Conservation (phyloP, 53 echinoderm and acorn worm species). For the Actinopyga echinites region DNA sequence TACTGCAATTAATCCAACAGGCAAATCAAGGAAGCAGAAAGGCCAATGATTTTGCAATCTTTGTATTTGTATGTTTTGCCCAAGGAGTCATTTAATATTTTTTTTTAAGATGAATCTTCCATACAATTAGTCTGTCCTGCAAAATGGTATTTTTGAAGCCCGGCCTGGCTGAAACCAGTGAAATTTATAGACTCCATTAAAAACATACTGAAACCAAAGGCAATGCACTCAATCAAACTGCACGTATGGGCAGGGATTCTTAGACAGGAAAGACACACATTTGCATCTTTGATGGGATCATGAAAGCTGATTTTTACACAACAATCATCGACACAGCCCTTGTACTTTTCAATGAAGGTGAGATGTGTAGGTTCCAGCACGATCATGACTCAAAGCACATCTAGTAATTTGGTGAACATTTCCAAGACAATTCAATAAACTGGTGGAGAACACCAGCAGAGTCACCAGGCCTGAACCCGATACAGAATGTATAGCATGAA, state of each 20-base stretch:
- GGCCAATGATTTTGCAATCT: no score
- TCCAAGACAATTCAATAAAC: conserved; percentile 4
- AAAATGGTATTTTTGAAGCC: conserved; percentile 36
- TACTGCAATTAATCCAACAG: no score
- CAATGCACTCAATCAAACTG: conserved; percentile 44
- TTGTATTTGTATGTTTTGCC: no score
- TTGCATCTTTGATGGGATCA: conserved; percentile 48
- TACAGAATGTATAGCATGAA: conserved; percentile 58
- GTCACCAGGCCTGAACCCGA: conserved; percentile 57
- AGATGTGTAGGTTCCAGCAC: conserved; percentile 45
- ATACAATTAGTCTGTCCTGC: conserved; percentile 42
- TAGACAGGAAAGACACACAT: conserved; percentile 15
- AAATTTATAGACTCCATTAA: not conserved
- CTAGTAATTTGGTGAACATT: not conserved
- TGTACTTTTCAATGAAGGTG: conserved; percentile 36
- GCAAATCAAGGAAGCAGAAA: no score
- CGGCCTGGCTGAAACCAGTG: not conserved
- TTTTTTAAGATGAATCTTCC: conserved; percentile 48
- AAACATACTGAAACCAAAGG: conserved; percentile 14
- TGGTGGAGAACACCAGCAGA: conserved; percentile 65
- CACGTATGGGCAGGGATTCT: conserved; percentile 56
- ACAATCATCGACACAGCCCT: conserved; percentile 37
- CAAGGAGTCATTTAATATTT: conserved; percentile 24
- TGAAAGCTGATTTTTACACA: conserved; percentile 24
- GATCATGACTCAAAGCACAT: conserved; percentile 59